phyloP scores from a whole-genome alignment of 2,797 vertebrate genomes.

The Sciaenops ocellatus region DNA sequence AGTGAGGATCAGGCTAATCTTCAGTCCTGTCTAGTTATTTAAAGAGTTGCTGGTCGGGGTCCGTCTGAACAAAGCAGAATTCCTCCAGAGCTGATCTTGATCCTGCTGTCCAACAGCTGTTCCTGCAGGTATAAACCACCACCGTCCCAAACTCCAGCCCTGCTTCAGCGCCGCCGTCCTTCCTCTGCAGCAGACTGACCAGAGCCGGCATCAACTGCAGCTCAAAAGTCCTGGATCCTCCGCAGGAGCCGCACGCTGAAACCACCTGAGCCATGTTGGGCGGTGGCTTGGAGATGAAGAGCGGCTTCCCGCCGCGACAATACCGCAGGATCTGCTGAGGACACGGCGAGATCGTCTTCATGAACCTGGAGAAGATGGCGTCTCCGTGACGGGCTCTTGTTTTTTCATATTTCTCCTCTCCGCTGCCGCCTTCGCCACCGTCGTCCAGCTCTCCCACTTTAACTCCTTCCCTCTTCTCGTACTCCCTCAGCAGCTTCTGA shows the following conservation, averaged over 20 bases:
- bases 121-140: conserved; percentile 90
- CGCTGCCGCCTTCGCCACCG: conserved; percentile 72
- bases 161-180: conserved; percentile 70
- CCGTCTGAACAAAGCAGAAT: conserved; percentile 89
- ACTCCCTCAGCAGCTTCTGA: conserved; percentile 87
- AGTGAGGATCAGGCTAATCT: background rate
- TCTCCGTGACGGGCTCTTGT: conserved; percentile 85
- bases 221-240: conserved; percentile 88
- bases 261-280: conserved; percentile 52
- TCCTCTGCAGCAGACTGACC: conserved; percentile 87
- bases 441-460: conserved; percentile 68
- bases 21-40: conserved; percentile 75
- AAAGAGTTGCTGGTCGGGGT: conserved; percentile 93
- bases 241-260: conserved; percentile 85
- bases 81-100: conserved; percentile 84
- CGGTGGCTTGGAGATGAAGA: conserved; percentile 85
- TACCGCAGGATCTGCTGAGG: conserved; percentile 94
- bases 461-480: conserved; percentile 88
- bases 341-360: conserved; percentile 92
- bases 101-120: conserved; percentile 90
- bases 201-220: conserved; percentile 95
- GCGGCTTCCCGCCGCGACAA: conserved; percentile 86
- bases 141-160: conserved; percentile 93
- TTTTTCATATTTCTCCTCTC: conserved; percentile 92
- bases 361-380: conserved; percentile 89